Evolutionary conservation across 2,797 vertebrate species (phyloP).

Genomic region (Hyperoplus lanceolatus): DNA sequence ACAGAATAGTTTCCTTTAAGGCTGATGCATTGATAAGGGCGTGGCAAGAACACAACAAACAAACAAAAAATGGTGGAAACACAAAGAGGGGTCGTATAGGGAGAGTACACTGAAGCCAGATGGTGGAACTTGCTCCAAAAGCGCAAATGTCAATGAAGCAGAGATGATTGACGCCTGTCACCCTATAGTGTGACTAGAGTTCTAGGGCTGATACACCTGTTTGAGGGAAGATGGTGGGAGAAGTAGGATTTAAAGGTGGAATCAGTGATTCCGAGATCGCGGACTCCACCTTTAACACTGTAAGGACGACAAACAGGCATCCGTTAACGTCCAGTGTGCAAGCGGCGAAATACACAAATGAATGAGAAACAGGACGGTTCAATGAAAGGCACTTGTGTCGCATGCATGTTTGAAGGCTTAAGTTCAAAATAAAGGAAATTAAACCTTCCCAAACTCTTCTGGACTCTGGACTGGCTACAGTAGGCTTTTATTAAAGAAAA

Average conservation of each 20-base stretch:
- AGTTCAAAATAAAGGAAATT: conserved; percentile 16
- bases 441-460: not conserved
- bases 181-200: not conserved
- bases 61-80: not conserved
- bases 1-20: conserved; percentile 57
- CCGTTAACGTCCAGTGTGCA: not conserved
- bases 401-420: conserved; percentile 51
- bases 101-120: conserved; percentile 20
- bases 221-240: conserved; percentile 18
- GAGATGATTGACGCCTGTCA: not conserved
- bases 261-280: too few relatives aligned
- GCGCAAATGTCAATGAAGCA: conserved; percentile 17
- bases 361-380: conserved; percentile 5
- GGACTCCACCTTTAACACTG: not conserved
- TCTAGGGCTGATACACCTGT: not conserved
- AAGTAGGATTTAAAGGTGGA: conserved; percentile 4
- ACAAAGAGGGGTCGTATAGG: not conserved
- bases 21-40: conserved; percentile 41
- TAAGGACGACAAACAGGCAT: conserved; percentile 10
- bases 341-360: not conserved
- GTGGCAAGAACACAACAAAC: not conserved
- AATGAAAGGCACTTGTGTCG: conserved; percentile 72
- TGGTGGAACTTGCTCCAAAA: conserved; percentile 49
- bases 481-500: conserved; percentile 2
- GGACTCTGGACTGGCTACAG: not conserved